Percentiles rank a stretch among this genome's conserved stretches.
Conservation (phyloP, 1,140 invertebrate genomes). For the Brachionus asplanchnoidis region DNA sequence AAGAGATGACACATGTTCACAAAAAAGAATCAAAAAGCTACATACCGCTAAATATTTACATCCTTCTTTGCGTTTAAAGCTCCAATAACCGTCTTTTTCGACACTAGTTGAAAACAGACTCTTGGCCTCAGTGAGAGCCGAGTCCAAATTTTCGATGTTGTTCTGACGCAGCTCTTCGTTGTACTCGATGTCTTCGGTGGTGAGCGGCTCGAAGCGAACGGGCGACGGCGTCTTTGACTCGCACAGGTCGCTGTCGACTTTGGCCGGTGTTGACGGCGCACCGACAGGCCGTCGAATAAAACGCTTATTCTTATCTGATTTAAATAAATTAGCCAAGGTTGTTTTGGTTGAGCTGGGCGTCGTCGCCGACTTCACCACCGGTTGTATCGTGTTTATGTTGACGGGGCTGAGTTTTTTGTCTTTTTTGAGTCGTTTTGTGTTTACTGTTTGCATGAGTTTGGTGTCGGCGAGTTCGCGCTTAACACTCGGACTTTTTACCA, state of each 20-base stretch:
- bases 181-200: slow-evolving; percentile 5
- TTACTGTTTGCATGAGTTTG: neutral
- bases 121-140: neutral
- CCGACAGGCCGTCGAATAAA: neutral
- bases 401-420: slow-evolving; percentile 3
- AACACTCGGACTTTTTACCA: neutral
- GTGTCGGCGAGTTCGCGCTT: neutral
- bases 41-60: slow-evolving; percentile 42
- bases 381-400: neutral
- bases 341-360: neutral
- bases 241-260: neutral
- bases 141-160: slow-evolving; percentile 24
- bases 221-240: slow-evolving; percentile 9
- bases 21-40: neutral
- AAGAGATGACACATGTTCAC: neutral
- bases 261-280: neutral
- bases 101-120: neutral
- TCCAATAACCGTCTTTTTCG: slow-evolving; percentile 37
- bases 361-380: neutral
- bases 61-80: slow-evolving; percentile 39
- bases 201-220: neutral
- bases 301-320: neutral
- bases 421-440: neutral
- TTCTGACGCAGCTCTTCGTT: slow-evolving; percentile 9
- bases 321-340: neutral